phyloP scores from a whole-genome alignment of 2,113 vertebrate genomes.

The Acanthisitta chloris region DNA sequence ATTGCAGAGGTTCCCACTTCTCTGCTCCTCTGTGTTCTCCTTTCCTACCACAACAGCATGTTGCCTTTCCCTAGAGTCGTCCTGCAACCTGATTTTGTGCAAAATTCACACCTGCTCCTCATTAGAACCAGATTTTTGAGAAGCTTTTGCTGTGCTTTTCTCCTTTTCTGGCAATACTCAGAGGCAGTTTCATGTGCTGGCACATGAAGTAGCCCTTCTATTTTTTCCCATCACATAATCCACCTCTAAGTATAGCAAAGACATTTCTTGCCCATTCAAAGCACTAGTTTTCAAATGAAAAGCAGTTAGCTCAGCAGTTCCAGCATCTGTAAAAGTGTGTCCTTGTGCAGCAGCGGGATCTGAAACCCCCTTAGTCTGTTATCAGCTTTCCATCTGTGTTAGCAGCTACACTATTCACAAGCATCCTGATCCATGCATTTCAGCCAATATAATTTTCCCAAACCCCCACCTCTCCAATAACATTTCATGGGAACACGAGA shows the following conservation, averaged over 20 bases:
- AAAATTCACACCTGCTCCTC: slow-evolving; percentile 35
- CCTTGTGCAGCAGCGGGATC: slow-evolving; percentile 14
- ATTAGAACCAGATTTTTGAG: not conserved
- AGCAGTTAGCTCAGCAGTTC: slow-evolving; percentile 21
- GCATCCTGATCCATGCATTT: not conserved
- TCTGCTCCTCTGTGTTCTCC: not conserved
- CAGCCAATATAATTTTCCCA: slow-evolving; percentile 47
- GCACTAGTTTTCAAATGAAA: not conserved
- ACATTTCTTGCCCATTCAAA: slow-evolving; percentile 13
- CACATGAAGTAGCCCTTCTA: slow-evolving; percentile 20
- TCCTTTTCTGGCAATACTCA: slow-evolving; percentile 7
- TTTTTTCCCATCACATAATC: slow-evolving; percentile 42
- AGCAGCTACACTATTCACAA: not conserved
- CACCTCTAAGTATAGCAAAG: slow-evolving; percentile 51
- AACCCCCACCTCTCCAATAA: not conserved
- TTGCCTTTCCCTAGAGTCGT: not conserved
- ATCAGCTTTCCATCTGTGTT: slow-evolving; percentile 47
- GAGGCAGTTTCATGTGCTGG: slow-evolving; percentile 48
- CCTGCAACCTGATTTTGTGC: not conserved
- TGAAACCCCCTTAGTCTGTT: slow-evolving; percentile 30
- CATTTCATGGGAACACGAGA: slow-evolving; percentile 37
- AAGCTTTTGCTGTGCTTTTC: slow-evolving; percentile 1
- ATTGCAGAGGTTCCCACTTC: not conserved
- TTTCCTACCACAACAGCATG: not conserved
- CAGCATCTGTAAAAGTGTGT: slow-evolving; percentile 22